These are phyloP conservation scores for Bradysia coprophila DNA, from an alignment of 1,140 invertebrate genomes.

Conservation along the genomic window DNA sequence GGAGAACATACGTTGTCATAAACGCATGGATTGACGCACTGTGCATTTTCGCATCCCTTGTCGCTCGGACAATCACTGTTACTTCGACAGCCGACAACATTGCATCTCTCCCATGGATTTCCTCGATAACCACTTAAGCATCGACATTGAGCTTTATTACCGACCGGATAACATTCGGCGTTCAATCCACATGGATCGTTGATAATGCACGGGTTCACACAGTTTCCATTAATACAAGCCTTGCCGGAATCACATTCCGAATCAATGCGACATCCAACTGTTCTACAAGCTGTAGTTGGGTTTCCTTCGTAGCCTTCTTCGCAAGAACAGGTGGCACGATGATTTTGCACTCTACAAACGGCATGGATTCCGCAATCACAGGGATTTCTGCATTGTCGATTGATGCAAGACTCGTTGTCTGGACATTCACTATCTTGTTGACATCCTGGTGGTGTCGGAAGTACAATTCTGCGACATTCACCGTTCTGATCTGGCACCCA, in stretches of 20 bases:
- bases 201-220: constrained; percentile 63
- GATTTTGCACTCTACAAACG: constrained; percentile 61
- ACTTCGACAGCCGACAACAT: constrained; percentile 66
- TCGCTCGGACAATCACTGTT: constrained; percentile 76
- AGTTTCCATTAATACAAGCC: constrained; percentile 67
- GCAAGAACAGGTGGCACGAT: constrained; percentile 72
- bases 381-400: constrained; percentile 66
- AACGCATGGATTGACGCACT: constrained; percentile 72
- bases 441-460: constrained; percentile 51
- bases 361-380: constrained; percentile 76
- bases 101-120: constrained; percentile 56
- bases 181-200: constrained; percentile 65
- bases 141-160: constrained; percentile 56
- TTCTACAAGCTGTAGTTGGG: constrained; percentile 57
- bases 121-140: constrained; percentile 65
- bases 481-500: constrained; percentile 59
- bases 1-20: constrained; percentile 58
- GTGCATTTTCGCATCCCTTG: constrained; percentile 58
- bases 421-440: constrained; percentile 58
- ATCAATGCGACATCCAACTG: constrained; percentile 57
- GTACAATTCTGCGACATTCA: constrained; percentile 48
- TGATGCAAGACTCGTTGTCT: constrained; percentile 60
- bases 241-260: constrained; percentile 62
- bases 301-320: constrained; percentile 66
- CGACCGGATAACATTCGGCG: constrained; percentile 60